Evolutionary conservation across 2,797 vertebrate species (phyloP).

Genomic region (Myoxocephalus aenaeus): DNA sequence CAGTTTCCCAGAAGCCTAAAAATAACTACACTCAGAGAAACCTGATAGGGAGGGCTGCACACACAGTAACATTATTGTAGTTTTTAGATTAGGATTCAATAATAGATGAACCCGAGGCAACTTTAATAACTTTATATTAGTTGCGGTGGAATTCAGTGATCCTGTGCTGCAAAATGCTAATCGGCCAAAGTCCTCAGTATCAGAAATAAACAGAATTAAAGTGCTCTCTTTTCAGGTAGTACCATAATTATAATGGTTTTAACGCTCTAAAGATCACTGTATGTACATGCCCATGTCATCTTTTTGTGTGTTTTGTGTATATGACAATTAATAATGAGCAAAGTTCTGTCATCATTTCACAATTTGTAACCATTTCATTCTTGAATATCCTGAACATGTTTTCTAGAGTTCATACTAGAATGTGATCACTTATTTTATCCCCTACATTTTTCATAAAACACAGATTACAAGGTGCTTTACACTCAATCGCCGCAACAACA

Average conservation of each 20-base stretch:
- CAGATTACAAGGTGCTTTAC: not conserved
- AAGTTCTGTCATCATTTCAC: not conserved
- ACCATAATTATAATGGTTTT: not conserved
- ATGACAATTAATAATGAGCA: not conserved
- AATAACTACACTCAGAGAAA: not conserved
- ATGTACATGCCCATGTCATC: not conserved
- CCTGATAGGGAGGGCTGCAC: not conserved
- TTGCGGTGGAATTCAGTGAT: not conserved
- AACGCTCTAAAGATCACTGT: not conserved
- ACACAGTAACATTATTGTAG: not conserved
- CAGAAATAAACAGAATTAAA: not conserved
- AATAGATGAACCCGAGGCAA: not conserved
- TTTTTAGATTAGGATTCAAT: not conserved
- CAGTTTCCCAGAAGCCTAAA: conserved; percentile 15
- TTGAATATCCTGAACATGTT: not conserved
- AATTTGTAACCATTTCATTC: not conserved
- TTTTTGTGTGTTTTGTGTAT: not conserved
- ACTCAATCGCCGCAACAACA: no score
- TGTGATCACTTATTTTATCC: no score
- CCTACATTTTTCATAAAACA: no score
- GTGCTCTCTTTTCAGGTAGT: not conserved
- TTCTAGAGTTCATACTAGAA: not conserved
- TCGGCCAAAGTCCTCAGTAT: not conserved
- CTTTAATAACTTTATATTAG: not conserved
- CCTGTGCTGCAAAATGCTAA: not conserved